Evolutionary conservation across 2,888 invertebrate genomes (phyloP), one percentile per base, ranked within the genome.

Genomic region (Mythimna loreyi): DNA sequence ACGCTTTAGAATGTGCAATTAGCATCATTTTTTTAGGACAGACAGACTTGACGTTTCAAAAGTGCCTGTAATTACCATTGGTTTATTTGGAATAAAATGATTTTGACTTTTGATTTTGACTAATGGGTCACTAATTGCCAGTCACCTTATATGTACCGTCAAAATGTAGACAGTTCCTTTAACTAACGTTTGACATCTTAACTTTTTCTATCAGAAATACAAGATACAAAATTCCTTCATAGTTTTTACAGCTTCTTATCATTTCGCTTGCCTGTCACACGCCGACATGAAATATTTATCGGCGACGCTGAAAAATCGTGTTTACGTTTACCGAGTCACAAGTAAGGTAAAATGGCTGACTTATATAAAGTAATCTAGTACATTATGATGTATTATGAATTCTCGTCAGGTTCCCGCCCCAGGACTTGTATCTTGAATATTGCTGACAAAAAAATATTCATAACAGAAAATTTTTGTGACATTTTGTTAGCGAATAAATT

Each of bases 231-330:
- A 68, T 52, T 33, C 49, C 11, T 33, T 75, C 25, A 57, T 73
- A 52, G 56, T 78, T 58, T 67, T 59, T 64, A 57, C 57, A 28
- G 25, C 36, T 36, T 19, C 78, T 73, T 78, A 68, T 76, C 78
- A 67, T 75, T 60, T 67, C 9, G 47, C 59, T 60, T 49, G 47
- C 43, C 58, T 62, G 75, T 75, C 77, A 67, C 58, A 77, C 55
- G 71, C 56, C 67, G 9, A 59, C 78, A 78, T 78, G 75, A 75
- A 75, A 78, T 67, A 75, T 75, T 77, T 75, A 75, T 75, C 78
- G 75, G 59, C 25, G 33, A 11, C 67, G 43, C 72, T 75, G 75
- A 75, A 75, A 75, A 75, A 75, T 75, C 50, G 78, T 78, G 67
- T 75, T 78, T 75, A 78, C 75, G 75, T 60, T 75, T 52, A 72